A percentile compares a stretch with the other conserved stretches of the same genome.
Conservation (phyloP, 2,888 invertebrate genomes). For the Sussaba pulchella region DNA sequence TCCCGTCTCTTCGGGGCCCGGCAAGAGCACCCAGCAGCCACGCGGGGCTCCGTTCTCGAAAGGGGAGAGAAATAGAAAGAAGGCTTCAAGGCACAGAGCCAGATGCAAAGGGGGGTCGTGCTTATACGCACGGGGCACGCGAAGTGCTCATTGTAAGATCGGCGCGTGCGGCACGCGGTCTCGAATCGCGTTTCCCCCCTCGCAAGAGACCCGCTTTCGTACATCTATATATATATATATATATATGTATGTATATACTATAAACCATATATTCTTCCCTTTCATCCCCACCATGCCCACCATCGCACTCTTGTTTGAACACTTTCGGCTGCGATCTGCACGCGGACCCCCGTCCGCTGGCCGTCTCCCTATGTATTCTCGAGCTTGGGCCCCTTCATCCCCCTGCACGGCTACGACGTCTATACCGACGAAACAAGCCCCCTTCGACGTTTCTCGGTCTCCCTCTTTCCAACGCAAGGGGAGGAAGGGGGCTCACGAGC, state of each 20-base stretch:
- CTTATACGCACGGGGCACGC: conserved; percentile 75
- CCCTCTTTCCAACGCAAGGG: conserved; percentile 75
- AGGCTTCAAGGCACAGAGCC: conserved; percentile 65
- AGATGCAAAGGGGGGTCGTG: conserved; percentile 68
- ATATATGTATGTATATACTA: conserved; percentile 4
- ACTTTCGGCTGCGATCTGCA: conserved; percentile 55
- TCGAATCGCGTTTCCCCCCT: conserved; percentile 70
- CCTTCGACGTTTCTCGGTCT: conserved; percentile 76
- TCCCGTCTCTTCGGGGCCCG: conserved; percentile 58
- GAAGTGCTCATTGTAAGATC: conserved; percentile 83
- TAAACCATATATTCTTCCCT: conserved; percentile 58
- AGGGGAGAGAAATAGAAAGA: conserved; percentile 63
- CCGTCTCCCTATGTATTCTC: conserved; percentile 65
- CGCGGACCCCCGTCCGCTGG: conserved; percentile 51
- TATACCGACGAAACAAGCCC: conserved; percentile 62
- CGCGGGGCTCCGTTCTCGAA: conserved; percentile 12
- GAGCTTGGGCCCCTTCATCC: conserved; percentile 66
- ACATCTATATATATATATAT: background rate
- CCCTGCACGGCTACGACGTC: conserved; percentile 59
- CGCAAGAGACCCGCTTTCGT: conserved; percentile 63
- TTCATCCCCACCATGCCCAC: conserved; percentile 68
- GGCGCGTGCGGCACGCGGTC: conserved; percentile 83
- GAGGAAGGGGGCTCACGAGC: conserved; percentile 60
- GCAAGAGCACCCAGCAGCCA: conserved; percentile 49
- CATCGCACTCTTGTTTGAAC: conserved; percentile 61